Percentiles rank a stretch among this genome's conserved stretches.
These are phyloP conservation scores for Eupristina koningsbergeri DNA, from an alignment of 1,140 invertebrate species.

Conservation along the genomic window DNA sequence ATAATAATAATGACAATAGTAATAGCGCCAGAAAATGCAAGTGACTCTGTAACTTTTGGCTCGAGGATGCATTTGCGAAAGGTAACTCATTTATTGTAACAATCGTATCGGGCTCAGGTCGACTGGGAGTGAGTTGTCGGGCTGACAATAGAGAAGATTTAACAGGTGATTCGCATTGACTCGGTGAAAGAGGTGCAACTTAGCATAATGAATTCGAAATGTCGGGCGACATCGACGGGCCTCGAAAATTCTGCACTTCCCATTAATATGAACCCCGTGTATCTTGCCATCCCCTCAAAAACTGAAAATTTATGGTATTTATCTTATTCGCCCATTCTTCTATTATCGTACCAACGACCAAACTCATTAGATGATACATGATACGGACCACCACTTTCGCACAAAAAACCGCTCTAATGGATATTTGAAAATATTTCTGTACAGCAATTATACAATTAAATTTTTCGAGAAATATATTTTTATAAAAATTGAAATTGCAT, in stretches of 20 bases:
- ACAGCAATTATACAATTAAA: too few species aligned
- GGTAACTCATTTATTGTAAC: background rate
- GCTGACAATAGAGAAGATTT: background rate
- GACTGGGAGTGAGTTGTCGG: background rate
- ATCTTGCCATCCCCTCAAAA: background rate
- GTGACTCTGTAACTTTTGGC: background rate
- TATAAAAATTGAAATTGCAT: background rate
- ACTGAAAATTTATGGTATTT: too few species aligned
- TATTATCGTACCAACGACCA: background rate
- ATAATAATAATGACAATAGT: too few species aligned
- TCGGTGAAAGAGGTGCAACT: background rate
- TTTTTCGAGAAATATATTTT: background rate
- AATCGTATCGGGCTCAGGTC: background rate
- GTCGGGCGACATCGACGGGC: background rate
- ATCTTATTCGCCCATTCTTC: too few species aligned
- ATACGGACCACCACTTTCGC: background rate
- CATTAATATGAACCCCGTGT: background rate
- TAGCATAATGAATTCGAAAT: background rate
- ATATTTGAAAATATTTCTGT: background rate
- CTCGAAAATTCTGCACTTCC: background rate
- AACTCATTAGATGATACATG: background rate
- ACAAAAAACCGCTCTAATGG: background rate
- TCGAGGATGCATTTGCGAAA: background rate
- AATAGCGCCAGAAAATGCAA: background rate
- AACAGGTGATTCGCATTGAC: background rate